Evolutionary conservation across 2,888 invertebrate species (phyloP).

Genomic region (Strigamia crassipes): DNA sequence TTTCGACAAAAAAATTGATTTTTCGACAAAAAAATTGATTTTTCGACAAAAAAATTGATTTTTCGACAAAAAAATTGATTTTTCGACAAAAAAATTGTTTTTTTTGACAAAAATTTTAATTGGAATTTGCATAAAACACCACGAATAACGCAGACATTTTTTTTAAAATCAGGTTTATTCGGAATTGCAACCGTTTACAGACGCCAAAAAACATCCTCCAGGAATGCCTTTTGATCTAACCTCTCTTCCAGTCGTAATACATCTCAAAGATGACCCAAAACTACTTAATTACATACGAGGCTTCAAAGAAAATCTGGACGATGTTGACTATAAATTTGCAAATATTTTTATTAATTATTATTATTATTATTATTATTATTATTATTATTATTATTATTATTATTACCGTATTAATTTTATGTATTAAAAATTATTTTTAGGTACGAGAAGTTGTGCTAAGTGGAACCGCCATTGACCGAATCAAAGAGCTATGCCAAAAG

Average conservation of each 20-base stretch:
- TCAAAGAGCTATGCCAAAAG: not conserved
- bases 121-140: too few species aligned
- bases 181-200: constrained; percentile 57
- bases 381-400: too few species aligned
- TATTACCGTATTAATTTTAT: too few species aligned
- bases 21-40: too few species aligned
- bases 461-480: not conserved
- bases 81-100: too few species aligned
- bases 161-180: constrained; percentile 56
- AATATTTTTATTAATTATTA: not conserved
- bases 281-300: constrained; percentile 50
- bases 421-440: not conserved
- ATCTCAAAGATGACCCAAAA: constrained; percentile 71
- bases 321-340: constrained; percentile 52
- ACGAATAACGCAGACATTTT: too few species aligned
- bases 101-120: too few species aligned
- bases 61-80: too few species aligned
- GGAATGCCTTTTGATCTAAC: constrained; percentile 71
- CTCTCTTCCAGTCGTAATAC: constrained; percentile 82
- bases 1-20: too few species aligned
- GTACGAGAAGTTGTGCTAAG: not conserved
- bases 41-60: too few species aligned
- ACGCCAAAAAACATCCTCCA: constrained; percentile 52
- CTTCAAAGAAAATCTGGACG: constrained; percentile 51
- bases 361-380: too few species aligned